Evolutionary conservation across 2,888 invertebrate species (phyloP).

Genomic region (Antitype chi): DNA sequence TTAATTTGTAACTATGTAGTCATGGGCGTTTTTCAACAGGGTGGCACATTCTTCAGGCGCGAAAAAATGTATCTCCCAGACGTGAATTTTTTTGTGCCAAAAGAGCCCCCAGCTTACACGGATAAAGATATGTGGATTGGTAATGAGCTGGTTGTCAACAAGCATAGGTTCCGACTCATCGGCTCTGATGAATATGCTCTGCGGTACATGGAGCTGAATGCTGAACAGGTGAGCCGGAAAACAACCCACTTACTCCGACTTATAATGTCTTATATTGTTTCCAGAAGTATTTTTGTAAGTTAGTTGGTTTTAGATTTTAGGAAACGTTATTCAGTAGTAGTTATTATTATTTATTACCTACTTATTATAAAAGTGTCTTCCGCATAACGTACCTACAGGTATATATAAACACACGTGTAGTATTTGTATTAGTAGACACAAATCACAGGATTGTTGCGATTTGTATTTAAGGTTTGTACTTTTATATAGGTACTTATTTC

Average conservation of each 20-base stretch:
- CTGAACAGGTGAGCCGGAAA: slow-evolving; percentile 91
- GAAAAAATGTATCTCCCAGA: slow-evolving; percentile 93
- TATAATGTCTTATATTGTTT: not conserved
- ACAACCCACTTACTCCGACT: not conserved
- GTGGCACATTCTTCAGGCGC: slow-evolving; percentile 93
- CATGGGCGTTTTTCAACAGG: slow-evolving; percentile 73
- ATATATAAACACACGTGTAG: too few species aligned
- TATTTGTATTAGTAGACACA: too few species aligned
- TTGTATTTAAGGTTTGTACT: too few species aligned
- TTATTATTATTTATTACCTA: not conserved
- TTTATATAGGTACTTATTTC: not conserved
- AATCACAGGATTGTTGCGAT: too few species aligned
- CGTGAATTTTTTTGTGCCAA: slow-evolving; percentile 93
- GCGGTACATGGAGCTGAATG: slow-evolving; percentile 95
- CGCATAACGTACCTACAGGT: too few species aligned
- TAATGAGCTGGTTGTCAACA: slow-evolving; percentile 93
- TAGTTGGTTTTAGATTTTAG: not conserved
- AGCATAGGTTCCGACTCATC: slow-evolving; percentile 94
- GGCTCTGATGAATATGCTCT: slow-evolving; percentile 97
- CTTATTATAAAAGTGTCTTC: not conserved
- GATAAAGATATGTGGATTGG: slow-evolving; percentile 96
- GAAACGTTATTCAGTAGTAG: too few species aligned
- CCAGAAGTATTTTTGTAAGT: not conserved
- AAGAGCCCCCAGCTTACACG: slow-evolving; percentile 94
- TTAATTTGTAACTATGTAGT: not conserved